Evolutionary conservation across 2,113 vertebrate species (phyloP).

Genomic region (Acrocephalus kingi): DNA sequence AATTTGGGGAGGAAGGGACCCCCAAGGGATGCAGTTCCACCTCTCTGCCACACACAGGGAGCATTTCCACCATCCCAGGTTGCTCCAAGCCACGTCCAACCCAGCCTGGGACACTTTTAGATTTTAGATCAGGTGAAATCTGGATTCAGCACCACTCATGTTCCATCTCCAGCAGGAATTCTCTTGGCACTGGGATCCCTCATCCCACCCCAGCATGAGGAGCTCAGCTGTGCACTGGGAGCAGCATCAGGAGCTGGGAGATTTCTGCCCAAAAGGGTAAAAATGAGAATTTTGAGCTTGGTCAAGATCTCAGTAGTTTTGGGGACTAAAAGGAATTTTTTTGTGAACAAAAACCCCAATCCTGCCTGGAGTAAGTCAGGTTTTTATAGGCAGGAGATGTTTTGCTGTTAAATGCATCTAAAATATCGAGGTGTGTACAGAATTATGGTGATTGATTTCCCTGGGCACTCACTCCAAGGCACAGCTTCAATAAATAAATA

Average conservation of each 20-base stretch:
- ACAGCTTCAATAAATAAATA: not conserved
- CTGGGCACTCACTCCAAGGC: not conserved
- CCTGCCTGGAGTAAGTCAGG: not conserved
- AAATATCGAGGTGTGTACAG: accelerated
- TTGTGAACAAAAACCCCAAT: not conserved
- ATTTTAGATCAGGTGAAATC: accelerated
- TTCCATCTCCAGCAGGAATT: not conserved
- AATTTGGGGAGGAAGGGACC: not conserved
- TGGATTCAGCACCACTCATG: accelerated
- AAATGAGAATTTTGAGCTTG: not conserved
- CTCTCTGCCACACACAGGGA: not conserved
- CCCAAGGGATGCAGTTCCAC: not conserved
- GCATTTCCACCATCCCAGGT: accelerated
- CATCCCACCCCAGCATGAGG: accelerated
- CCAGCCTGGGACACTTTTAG: not conserved
- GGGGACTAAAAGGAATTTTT: constrained; percentile 32
- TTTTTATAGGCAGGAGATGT: not conserved
- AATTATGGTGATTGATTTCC: not conserved
- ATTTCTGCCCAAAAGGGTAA: not conserved
- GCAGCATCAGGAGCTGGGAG: not conserved
- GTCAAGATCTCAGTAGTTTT: not conserved
- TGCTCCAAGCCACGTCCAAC: not conserved
- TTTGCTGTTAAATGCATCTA: not conserved
- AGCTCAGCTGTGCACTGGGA: accelerated
- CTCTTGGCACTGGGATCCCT: accelerated